A percentile compares a stretch with the other conserved stretches of the same genome.
Conservation (phyloP, 2,113 vertebrate species). For the Rhombomys opimus region DNA sequence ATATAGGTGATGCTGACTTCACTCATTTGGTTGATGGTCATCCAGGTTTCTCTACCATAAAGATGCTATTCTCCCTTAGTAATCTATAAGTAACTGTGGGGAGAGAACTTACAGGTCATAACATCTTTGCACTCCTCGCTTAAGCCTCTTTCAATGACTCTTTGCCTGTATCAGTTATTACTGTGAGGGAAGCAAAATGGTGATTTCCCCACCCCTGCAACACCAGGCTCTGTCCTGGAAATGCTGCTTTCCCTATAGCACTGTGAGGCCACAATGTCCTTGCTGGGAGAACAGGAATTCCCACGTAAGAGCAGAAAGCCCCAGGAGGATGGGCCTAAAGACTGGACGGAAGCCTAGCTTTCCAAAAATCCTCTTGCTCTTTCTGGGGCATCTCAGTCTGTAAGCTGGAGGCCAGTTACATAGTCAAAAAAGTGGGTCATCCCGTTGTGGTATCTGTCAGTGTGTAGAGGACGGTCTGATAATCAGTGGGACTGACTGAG, state of each 20-base stretch:
- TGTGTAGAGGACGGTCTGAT: neutral
- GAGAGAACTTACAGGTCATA: neutral
- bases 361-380: neutral
- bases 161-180: neutral
- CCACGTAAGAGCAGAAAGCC: neutral
- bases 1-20: neutral
- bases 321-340: neutral
- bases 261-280: neutral
- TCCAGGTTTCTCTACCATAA: neutral
- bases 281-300: neutral
- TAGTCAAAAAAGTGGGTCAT: neutral
- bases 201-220: neutral
- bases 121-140: neutral
- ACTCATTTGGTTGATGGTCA: neutral
- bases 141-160: neutral
- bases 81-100: neutral
- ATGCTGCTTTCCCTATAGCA: neutral
- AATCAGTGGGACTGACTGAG: neutral
- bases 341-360: neutral
- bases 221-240: neutral
- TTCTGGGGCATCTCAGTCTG: neutral
- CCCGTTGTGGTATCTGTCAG: neutral
- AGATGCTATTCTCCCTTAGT: neutral
- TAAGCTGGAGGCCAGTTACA: neutral
- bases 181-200: neutral